phyloP scores from a whole-genome alignment of 1,140 invertebrate genomes.

The Pogonognathellus flavescens region DNA sequence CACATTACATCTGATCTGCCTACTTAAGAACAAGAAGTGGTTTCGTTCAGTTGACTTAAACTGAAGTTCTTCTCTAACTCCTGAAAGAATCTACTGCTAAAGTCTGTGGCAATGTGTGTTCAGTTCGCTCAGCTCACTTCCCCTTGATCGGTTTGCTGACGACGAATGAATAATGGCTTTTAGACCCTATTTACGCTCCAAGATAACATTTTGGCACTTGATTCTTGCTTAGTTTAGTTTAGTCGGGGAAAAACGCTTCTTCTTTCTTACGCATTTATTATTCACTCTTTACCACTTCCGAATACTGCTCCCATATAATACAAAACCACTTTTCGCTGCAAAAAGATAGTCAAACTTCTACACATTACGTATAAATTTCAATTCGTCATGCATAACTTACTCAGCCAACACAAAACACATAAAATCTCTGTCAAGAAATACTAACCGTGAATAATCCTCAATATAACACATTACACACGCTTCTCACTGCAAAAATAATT shows the following conservation, averaged over 20 bases:
- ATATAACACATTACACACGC: neutral
- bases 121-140: slow-evolving; percentile 18
- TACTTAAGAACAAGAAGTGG: slow-evolving; percentile 48
- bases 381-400: slow-evolving; percentile 44
- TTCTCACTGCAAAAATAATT: neutral
- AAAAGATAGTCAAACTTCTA: slow-evolving; percentile 24
- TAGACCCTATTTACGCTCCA: slow-evolving; percentile 58
- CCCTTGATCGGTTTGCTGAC: slow-evolving; percentile 47
- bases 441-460: neutral
- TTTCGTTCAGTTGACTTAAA: slow-evolving; percentile 23
- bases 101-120: neutral
- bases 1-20: slow-evolving; percentile 33
- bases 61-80: neutral
- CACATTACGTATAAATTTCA: slow-evolving; percentile 24
- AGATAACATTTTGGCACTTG: slow-evolving; percentile 55
- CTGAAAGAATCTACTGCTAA: neutral
- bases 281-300: slow-evolving; percentile 12
- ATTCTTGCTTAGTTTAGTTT: slow-evolving; percentile 55
- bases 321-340: slow-evolving; percentile 39
- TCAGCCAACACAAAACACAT: neutral
- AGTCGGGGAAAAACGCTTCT: slow-evolving; percentile 15
- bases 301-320: neutral
- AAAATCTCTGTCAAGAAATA: neutral
- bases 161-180: slow-evolving; percentile 60
- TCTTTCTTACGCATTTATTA: slow-evolving; percentile 9